Evolutionary conservation across 1,140 invertebrate species (phyloP).

Genomic region (silkworm (Bombyx mori)): ASM3026992v2 NC_085113.1:6626501-6627000

Average conservation of each 20-base stretch:
- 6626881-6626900: conserved; percentile 26
- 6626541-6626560: conserved; percentile 42
- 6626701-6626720: conserved; percentile 18
- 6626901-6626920: conserved; percentile 28
- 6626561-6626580: conserved; percentile 49
- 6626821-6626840: conserved; percentile 21
- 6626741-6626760: conserved; percentile 10
- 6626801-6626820: conserved; percentile 4
- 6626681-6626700: conserved; percentile 43
- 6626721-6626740: conserved; percentile 6
- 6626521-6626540: not conserved
- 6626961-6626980: conserved; percentile 44
- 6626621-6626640: conserved; percentile 54
- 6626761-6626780: conserved; percentile 9
- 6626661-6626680: conserved; percentile 46
- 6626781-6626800: conserved; percentile 4
- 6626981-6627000: conserved; percentile 40
- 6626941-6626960: conserved; percentile 32
- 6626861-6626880: conserved; percentile 39
- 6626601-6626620: conserved; percentile 30
- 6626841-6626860: conserved; percentile 26
- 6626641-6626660: conserved; percentile 58
- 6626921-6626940: conserved; percentile 37
- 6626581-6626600: conserved; percentile 40
- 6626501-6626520: not conserved